Evolutionary conservation across 2,113 vertebrate genomes (phyloP).

Genomic region (Cochlearius cochlearius): DNA sequence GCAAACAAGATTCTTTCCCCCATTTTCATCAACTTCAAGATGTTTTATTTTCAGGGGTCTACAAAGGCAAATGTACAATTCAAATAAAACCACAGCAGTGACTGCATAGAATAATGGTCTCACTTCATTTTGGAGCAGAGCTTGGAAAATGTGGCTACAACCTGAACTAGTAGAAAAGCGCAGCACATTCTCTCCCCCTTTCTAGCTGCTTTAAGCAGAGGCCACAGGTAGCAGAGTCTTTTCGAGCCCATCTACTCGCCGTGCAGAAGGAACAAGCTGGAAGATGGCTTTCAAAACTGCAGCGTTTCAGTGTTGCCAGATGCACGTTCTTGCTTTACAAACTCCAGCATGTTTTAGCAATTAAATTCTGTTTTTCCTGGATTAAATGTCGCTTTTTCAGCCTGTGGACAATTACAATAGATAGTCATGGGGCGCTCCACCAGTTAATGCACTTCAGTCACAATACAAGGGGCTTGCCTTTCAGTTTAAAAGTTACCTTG

Average conservation of each 20-base stretch:
- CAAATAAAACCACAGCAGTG: not conserved
- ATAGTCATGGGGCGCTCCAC: not conserved
- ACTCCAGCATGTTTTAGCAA: slow-evolving; percentile 67
- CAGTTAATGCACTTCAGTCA: slow-evolving; percentile 30
- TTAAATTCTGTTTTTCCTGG: slow-evolving; percentile 56
- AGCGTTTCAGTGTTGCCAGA: slow-evolving; percentile 45
- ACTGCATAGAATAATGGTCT: not conserved
- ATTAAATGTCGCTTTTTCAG: slow-evolving; percentile 46
- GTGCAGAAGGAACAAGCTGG: not conserved
- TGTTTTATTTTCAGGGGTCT: slow-evolving; percentile 24
- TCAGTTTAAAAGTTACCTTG: slow-evolving; percentile 1
- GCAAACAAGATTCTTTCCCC: slow-evolving; percentile 14
- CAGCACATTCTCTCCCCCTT: not conserved
- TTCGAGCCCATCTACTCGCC: not conserved
- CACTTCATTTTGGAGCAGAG: not conserved
- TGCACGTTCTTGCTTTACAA: slow-evolving; percentile 35
- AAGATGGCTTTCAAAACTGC: slow-evolving; percentile 12
- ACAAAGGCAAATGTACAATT: not conserved
- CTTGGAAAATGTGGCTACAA: not conserved
- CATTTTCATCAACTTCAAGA: not conserved
- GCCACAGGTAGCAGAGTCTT: not conserved
- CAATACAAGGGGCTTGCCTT: slow-evolving; percentile 24
- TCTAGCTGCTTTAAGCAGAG: not conserved
- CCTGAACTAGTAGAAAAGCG: not conserved
- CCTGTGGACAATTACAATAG: slow-evolving; percentile 59